Conservation (phyloP, 2,888 invertebrate species). For the Heliconius cydno region DNA sequence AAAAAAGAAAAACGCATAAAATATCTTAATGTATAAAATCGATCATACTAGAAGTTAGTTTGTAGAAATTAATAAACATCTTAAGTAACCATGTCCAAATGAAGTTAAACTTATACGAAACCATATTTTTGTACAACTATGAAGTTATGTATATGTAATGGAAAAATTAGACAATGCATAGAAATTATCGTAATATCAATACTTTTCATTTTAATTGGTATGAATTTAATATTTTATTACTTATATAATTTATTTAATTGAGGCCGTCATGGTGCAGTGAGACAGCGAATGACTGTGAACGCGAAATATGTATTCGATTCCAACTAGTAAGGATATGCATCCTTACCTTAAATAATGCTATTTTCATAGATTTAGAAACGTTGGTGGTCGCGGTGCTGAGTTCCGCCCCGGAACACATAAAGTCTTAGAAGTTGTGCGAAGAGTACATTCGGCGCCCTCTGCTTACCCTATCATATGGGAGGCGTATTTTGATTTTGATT, state of each 20-base stretch:
- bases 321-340: not conserved
- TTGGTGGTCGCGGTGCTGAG: not conserved
- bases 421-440: not conserved
- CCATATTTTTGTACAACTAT: not conserved
- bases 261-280: not conserved
- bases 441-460: not conserved
- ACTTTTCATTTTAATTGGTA: conserved; percentile 1
- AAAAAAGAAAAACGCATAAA: not conserved
- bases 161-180: not conserved
- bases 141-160: not conserved
- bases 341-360: too few species aligned
- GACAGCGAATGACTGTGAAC: not conserved
- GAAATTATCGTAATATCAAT: not conserved
- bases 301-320: not conserved
- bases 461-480: not conserved
- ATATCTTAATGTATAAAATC: not conserved
- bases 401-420: not conserved
- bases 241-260: not conserved
- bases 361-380: not conserved
- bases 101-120: not conserved
- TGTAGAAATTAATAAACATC: not conserved
- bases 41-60: not conserved
- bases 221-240: not conserved
- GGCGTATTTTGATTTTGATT: too few species aligned
- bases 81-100: conserved; percentile 10